A percentile compares a stretch with the other conserved stretches of the same genome.
phyloP scores from a whole-genome alignment of 2,797 vertebrate genomes.

The Carapus acus region DNA sequence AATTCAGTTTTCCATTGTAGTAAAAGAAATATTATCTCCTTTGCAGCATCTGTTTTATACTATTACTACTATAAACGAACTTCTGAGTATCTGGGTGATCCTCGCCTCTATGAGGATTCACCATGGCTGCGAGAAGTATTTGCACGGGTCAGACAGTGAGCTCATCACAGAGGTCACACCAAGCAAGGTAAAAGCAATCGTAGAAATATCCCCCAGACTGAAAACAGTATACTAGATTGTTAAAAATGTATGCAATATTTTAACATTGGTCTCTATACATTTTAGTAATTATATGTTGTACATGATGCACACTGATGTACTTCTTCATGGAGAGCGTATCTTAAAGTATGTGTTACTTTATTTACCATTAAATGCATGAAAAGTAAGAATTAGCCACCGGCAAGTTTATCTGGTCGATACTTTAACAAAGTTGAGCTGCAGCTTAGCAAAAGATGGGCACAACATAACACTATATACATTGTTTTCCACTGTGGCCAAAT shows the following conservation, averaged over 20 bases:
- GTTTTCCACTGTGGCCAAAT: background rate
- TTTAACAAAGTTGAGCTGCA: no score
- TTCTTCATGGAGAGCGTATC: no score
- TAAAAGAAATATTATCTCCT: conserved; percentile 5
- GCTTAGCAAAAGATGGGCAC: no score
- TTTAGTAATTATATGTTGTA: no score
- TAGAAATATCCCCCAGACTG: background rate
- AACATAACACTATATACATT: no score
- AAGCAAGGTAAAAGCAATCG: background rate
- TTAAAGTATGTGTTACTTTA: no score
- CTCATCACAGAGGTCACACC: background rate
- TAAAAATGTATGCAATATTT: background rate
- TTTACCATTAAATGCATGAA: no score
- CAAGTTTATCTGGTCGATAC: no score
- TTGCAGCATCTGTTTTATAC: conserved; percentile 82
- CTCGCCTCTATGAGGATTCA: conserved; percentile 88
- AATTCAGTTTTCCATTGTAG: conserved; percentile 1
- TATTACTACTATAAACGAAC: conserved; percentile 93
- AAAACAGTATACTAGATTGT: background rate
- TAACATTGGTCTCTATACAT: background rate
- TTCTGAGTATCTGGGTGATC: conserved; percentile 82
- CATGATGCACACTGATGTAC: no score
- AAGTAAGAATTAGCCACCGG: no score
- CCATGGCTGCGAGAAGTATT: conserved; percentile 86
- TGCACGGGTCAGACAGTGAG: conserved; percentile 73